These are phyloP conservation scores for Heliconius hewitsoni DNA, from an alignment of 1,140 invertebrate species.

Conservation along the genomic window DNA sequence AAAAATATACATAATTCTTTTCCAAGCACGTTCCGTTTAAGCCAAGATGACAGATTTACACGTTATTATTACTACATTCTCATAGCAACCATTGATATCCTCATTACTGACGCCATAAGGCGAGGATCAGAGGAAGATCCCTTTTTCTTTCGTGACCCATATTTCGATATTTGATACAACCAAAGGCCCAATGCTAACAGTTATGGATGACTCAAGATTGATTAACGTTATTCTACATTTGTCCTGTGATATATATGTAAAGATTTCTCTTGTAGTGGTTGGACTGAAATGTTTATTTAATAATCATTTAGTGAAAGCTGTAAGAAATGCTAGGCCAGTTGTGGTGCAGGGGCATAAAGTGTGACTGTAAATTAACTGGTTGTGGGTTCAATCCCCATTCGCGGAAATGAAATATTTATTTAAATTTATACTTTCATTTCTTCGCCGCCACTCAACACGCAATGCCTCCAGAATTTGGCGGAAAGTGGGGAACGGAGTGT, in stretches of 20 bases:
- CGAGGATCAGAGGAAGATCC: constrained; percentile 4
- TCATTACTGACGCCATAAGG: constrained; percentile 9
- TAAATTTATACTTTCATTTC: no score
- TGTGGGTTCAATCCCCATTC: no score
- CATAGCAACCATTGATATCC: constrained; percentile 2
- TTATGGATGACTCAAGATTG: constrained; percentile 26
- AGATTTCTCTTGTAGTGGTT: constrained; percentile 2
- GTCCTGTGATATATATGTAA: not conserved
- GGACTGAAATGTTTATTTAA: not conserved
- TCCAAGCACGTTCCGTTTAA: not conserved
- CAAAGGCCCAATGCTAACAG: constrained; percentile 23
- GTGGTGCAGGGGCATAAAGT: no score
- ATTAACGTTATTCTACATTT: constrained; percentile 15
- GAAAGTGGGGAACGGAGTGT: no score
- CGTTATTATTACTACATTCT: not conserved
- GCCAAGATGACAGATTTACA: not conserved
- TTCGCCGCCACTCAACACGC: no score
- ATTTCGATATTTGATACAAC: constrained; percentile 25
- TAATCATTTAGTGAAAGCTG: not conserved
- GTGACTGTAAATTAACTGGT: no score
- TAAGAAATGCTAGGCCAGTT: no score
- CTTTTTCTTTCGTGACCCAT: constrained; percentile 23
- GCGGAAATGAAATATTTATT: no score
- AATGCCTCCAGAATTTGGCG: no score
- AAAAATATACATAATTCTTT: not conserved